Conservation (phyloP, 1,140 invertebrate genomes). For the Caenorhabditis inopinata region DNA sequence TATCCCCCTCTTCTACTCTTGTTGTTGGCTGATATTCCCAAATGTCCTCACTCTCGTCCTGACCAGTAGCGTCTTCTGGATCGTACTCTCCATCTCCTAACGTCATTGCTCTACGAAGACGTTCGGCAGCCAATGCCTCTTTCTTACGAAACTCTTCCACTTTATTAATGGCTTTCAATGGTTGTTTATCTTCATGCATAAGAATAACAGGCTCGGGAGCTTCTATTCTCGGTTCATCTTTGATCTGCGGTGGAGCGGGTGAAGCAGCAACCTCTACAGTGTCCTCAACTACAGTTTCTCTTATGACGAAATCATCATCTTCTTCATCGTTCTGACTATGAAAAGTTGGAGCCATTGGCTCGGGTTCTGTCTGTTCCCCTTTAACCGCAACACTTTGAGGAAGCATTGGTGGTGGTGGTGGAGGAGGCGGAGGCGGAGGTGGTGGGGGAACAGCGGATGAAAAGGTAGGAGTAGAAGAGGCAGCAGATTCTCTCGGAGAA, state of each 20-base stretch:
- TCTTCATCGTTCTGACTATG: background rate
- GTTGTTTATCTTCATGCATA: background rate
- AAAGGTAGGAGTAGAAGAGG: background rate
- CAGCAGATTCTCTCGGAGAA: background rate
- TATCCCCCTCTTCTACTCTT: background rate
- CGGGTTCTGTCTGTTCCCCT: background rate
- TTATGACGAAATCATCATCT: background rate
- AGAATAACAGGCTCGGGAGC: background rate
- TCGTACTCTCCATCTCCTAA: background rate
- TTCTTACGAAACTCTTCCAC: background rate
- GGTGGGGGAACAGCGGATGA: background rate
- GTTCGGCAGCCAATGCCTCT: background rate
- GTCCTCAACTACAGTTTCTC: conserved; percentile 1
- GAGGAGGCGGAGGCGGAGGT: background rate
- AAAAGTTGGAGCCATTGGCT: background rate
- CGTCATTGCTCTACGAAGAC: background rate
- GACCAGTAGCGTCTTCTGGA: background rate
- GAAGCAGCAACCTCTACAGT: background rate
- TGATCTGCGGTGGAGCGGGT: background rate
- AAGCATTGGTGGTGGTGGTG: background rate
- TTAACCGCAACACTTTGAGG: too few species aligned
- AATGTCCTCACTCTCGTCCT: background rate
- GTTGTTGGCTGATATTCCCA: background rate
- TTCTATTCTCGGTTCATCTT: background rate
- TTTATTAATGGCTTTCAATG: background rate